Base-by-base conservation (phyloP, 1,140 invertebrate genomes). In the Drosophila sproati region DNA sequence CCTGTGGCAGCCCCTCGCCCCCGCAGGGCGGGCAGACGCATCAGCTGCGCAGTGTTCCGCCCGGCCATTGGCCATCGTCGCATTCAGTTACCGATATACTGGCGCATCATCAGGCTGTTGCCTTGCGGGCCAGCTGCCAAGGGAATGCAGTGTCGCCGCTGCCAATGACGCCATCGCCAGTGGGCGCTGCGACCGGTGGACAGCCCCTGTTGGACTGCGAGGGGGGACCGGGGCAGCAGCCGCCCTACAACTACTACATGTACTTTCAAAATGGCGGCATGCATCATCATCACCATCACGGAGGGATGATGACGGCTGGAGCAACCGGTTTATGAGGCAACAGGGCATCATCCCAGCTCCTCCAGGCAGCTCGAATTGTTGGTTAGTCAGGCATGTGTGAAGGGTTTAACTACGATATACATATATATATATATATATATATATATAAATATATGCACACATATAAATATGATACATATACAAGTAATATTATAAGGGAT, bases 31-130 rank as follows among this genome's bases (percentile, higher is more conserved):
- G 74, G 0, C 93, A 72, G 93, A 93, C 85, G 51, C 91, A 91
- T 63, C 91, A 92, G 61, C 55, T 91, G 56, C 73, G 83, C 29
- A 78, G 78, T n/a, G 81, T 87, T 6, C 80, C 90, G 4, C 90
- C 82, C 28, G 82, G 89, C 29, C 93, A 93, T 72, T 94, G 94
- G 94, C 93, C 93, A 4, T 94, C 93, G 82, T 94, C 96, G 12
- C 96, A 96, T 87, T 94, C 95, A 2, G 95, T 96, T 3, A 94
- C 95, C 61, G 95, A 96, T 82, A 96, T 96, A 76, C 93, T 96
- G 73, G 95, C 94, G 3, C 92, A 92, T 66, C 92, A 92, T 60
- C 91, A 92, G 60, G 91, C 91, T 0, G 89, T 91, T 1, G 91
- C 91, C 2, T 39, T 93, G 37, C 75, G 92, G 0, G 90, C 91